phyloP scores from a whole-genome alignment of 2,888 invertebrate species.

The Metallyticus violacea region DNA sequence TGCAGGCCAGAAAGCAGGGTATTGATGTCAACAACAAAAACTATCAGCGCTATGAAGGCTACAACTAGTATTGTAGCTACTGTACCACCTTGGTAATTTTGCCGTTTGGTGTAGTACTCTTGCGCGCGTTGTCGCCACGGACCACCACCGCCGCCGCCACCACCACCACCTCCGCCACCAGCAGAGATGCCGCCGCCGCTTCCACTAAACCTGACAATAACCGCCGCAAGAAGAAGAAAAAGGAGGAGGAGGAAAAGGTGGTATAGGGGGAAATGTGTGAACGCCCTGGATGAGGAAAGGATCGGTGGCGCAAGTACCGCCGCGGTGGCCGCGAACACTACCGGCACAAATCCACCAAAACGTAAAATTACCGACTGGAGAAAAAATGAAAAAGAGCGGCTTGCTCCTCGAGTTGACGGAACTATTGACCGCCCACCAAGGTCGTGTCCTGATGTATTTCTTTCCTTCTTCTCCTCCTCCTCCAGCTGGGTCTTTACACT shows the following conservation, averaged over 20 bases:
- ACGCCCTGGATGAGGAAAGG: background rate
- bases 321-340: background rate
- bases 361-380: background rate
- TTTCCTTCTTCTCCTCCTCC: background rate
- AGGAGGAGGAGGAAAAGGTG: background rate
- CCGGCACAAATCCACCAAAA: background rate
- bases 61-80: background rate
- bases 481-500: background rate
- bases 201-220: background rate
- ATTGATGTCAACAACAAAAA: background rate
- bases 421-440: background rate
- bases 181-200: background rate
- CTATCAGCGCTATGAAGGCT: background rate
- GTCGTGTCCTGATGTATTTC: background rate
- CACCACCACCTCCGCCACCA: slow-evolving; percentile 3
- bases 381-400: background rate
- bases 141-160: background rate
- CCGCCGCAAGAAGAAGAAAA: background rate
- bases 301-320: background rate
- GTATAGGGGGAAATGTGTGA: background rate
- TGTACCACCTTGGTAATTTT: background rate
- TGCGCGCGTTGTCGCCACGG: background rate
- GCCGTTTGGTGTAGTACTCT: background rate
- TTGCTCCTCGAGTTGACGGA: too few species aligned
- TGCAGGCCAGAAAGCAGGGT: background rate